A percentile compares a stretch with the other conserved stretches of the same genome.
Evolutionary conservation across 2,113 vertebrate species (phyloP).

Genomic region (Chitala chitala): DNA sequence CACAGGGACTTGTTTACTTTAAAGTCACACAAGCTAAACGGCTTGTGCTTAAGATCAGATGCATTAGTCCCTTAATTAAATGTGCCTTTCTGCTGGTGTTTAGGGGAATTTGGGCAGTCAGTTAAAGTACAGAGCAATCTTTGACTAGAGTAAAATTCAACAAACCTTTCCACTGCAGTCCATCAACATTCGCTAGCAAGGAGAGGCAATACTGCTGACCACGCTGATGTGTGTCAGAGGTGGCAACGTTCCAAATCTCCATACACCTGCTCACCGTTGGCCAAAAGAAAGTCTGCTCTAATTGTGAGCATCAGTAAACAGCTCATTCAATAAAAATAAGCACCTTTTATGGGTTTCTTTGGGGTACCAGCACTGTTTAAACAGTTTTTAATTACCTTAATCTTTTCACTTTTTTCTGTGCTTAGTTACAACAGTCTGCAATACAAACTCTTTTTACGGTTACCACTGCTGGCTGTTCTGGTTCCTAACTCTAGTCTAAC

Average conservation of each 20-base stretch:
- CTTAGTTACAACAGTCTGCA: too few species aligned
- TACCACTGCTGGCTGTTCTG: too few species aligned
- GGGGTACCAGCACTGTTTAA: too few species aligned
- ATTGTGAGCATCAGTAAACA: neutral
- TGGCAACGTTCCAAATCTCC: conserved; percentile 20
- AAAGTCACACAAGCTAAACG: too few species aligned
- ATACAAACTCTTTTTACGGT: too few species aligned
- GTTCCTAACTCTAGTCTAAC: too few species aligned
- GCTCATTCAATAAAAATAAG: neutral
- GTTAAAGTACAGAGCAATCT: too few species aligned
- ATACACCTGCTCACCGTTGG: neutral
- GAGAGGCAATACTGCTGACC: conserved; percentile 32
- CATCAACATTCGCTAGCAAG: neutral
- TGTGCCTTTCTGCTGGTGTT: conserved; percentile 9
- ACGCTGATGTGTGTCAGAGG: neutral
- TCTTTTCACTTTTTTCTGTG: too few species aligned
- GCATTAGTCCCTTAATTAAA: conserved; percentile 13
- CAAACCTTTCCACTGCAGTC: neutral
- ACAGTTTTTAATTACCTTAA: too few species aligned
- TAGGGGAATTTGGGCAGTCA: conserved; percentile 26
- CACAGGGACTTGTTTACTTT: too few species aligned
- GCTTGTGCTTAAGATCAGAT: too few species aligned
- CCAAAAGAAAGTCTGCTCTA: neutral
- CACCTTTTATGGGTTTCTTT: neutral
- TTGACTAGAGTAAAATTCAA: conserved; percentile 29